These are phyloP conservation scores for Stegastes partitus DNA, from an alignment of 2,113 vertebrate genomes.

Conservation along the genomic window DNA sequence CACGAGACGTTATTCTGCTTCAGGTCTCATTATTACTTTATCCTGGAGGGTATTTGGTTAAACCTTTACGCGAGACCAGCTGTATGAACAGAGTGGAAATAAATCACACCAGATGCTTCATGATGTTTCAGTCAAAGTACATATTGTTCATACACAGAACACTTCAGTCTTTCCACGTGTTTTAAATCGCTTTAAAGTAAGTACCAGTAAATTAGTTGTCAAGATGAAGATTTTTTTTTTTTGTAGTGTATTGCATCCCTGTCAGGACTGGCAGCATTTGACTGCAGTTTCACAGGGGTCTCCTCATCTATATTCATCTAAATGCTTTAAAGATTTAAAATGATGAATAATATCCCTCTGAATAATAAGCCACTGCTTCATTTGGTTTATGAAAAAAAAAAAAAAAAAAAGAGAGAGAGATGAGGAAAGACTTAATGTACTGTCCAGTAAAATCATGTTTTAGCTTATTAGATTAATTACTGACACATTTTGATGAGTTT, in stretches of 20 bases:
- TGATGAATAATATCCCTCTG: slow-evolving; percentile 72
- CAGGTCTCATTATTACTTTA: background rate
- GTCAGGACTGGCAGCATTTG: slow-evolving; percentile 37
- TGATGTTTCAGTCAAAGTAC: background rate
- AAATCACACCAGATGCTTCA: background rate
- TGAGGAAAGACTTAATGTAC: slow-evolving; percentile 47
- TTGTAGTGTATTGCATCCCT: slow-evolving; percentile 31
- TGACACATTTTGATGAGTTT: slow-evolving; percentile 65
- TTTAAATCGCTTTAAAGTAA: slow-evolving; percentile 6
- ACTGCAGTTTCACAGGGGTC: slow-evolving; percentile 47
- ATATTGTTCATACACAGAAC: slow-evolving; percentile 5
- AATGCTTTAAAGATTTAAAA: slow-evolving; percentile 77
- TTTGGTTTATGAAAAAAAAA: slow-evolving; percentile 12
- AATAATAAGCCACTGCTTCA: slow-evolving; percentile 54
- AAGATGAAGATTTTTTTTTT: slow-evolving; percentile 2
- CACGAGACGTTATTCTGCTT: background rate
- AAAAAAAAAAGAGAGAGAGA: too few relatives aligned
- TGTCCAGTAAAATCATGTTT: slow-evolving; percentile 72
- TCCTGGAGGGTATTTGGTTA: background rate
- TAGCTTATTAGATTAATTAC: slow-evolving; percentile 73
- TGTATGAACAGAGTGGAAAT: background rate
- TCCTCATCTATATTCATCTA: slow-evolving; percentile 77
- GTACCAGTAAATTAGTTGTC: slow-evolving; percentile 18
- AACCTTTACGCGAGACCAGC: background rate
- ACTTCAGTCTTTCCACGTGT: background rate